Conservation (phyloP, 2,113 vertebrate genomes). For the Calyptommatus sinebrachiatus region DNA sequence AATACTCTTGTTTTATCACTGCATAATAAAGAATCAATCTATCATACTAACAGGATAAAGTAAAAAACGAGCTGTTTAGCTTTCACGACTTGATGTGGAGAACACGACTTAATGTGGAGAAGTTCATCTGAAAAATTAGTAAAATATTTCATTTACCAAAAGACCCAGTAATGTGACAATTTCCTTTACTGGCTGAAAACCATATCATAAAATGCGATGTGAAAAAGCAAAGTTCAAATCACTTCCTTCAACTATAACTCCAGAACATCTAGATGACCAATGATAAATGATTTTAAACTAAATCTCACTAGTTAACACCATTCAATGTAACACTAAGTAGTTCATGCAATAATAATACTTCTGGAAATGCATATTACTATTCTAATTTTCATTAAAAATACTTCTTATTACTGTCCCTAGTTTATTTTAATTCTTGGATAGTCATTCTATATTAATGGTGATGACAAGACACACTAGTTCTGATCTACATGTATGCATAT, state of each 20-base stretch:
- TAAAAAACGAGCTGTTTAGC: background rate
- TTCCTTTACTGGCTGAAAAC: background rate
- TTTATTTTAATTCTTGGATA: too few relatives aligned
- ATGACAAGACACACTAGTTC: too few relatives aligned
- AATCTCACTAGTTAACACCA: background rate
- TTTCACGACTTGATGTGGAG: too few relatives aligned
- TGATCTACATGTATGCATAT: too few relatives aligned
- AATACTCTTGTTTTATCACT: background rate
- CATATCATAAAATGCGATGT: background rate
- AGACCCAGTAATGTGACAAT: too few relatives aligned
- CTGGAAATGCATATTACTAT: too few relatives aligned
- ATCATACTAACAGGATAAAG: background rate
- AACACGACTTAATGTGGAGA: too few relatives aligned
- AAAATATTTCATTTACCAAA: background rate
- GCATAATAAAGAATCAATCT: background rate
- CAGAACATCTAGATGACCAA: background rate
- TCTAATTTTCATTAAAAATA: too few relatives aligned
- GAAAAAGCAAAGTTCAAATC: background rate
- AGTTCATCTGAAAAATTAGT: background rate
- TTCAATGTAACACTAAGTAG: too few relatives aligned
- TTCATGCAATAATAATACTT: background rate
- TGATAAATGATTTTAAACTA: background rate
- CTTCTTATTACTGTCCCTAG: too few relatives aligned
- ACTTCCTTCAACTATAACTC: background rate
- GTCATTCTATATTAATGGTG: too few relatives aligned